Base-by-base conservation (phyloP, 2,113 vertebrate species). In the Carassius auratus region DNA sequence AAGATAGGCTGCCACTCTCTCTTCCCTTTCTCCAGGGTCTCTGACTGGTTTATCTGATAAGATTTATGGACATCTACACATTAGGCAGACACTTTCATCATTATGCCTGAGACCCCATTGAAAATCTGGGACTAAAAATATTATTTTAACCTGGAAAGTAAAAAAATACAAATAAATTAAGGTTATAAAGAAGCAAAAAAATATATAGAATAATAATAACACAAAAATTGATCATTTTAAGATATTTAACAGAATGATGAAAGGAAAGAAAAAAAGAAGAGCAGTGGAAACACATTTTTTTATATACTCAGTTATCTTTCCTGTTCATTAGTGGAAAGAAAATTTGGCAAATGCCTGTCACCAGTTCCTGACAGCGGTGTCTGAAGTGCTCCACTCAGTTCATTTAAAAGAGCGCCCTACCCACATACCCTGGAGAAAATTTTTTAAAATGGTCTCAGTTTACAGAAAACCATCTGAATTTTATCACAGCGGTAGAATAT, bases 231-330 rank as follows among this genome's bases (percentile, higher is more conserved):
- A 6, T 8, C 55, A 57, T 19, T 0, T 59, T 21, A 21, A 59
- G 57, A 57, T 4, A 8, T 57, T 19, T 17, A 17, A 57, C 6
- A 21, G 55, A 57, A 57, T 57, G 3, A 8, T 57, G 55, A 59
- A 61, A 64, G 68, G 13, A 55, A 83, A 59, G 15, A 4, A 66
- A 64, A 30, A 86, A 19, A 10, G 50, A 78, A 8, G 23, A 75
- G 12, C 71, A 14, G 21, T 55, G 26, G 8, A 57, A 57, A 57
- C 4, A 19, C 12, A n/a, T 8, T 36, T 61, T 79, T 59, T 42
- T 21, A 23, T 21, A 7, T 14, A 61, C 36, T 2, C 33, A 62
- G 33, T 23, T 33, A 8, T 57, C 6, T 38, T 7, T 79, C 12
- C 0, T 61, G 36, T 79, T 45, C 21, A 17, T 30, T 81, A 48